These are phyloP conservation scores for Drosophila arawakana DNA, from an alignment of 1,140 invertebrate genomes.

Conservation along the genomic window DNA sequence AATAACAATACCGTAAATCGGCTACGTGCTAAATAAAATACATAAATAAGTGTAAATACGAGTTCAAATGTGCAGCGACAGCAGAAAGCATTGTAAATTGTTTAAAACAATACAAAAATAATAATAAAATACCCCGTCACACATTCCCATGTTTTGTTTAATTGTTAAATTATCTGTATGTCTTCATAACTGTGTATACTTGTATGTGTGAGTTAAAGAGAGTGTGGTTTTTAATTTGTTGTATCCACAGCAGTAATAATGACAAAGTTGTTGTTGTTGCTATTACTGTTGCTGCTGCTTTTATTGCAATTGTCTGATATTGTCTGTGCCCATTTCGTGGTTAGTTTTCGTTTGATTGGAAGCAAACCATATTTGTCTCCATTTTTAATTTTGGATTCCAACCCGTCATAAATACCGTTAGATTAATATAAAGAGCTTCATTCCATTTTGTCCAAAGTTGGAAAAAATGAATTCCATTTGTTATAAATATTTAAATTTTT, in stretches of 20 bases:
- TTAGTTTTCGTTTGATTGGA: constrained; percentile 43
- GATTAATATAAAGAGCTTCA: constrained; percentile 2
- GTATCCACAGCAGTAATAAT: constrained; percentile 39
- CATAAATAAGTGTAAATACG: constrained; percentile 42
- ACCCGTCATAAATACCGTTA: constrained; percentile 30
- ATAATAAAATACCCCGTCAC: constrained; percentile 38
- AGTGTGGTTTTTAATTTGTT: constrained; percentile 49
- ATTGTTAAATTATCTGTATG: constrained; percentile 44
- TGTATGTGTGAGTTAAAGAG: constrained; percentile 31
- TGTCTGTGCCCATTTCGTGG: constrained; percentile 48
- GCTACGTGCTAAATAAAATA: constrained; percentile 48
- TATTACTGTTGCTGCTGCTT: constrained; percentile 21
- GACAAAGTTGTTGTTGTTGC: constrained; percentile 25
- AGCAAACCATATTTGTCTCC: constrained; percentile 34
- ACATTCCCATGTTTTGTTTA: constrained; percentile 52
- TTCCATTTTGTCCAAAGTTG: neutral
- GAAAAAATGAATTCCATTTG: neutral
- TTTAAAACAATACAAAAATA: constrained; percentile 47
- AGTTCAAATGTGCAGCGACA: constrained; percentile 48
- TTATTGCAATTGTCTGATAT: constrained; percentile 36
- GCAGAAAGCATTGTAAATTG: constrained; percentile 48
- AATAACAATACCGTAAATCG: constrained; percentile 28
- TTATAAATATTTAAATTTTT: no score
- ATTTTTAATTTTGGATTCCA: constrained; percentile 29
- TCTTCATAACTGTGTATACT: constrained; percentile 3